Evolutionary conservation across 2,797 vertebrate genomes (phyloP).

Genomic region (Anguilla megastoma): DNA sequence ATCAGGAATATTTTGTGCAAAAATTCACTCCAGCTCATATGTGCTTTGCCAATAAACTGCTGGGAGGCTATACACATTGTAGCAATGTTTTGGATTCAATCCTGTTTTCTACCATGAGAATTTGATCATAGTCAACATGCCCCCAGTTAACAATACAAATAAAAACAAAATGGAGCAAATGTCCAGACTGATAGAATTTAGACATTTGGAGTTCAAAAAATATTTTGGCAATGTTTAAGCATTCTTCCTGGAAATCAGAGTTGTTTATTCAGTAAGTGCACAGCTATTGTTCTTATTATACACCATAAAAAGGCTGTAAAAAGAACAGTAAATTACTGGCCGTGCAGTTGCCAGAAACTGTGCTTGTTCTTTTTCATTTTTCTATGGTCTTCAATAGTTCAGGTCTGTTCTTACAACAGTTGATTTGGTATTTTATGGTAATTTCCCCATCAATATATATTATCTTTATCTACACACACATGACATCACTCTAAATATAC

Average conservation of each 20-base stretch:
- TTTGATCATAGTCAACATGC: not conserved
- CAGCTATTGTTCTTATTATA: not conserved
- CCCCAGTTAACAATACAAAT: not conserved
- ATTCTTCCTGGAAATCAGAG: not conserved
- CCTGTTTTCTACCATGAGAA: not conserved
- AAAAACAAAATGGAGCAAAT: not conserved
- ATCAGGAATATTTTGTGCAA: not conserved
- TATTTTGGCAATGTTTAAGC: not conserved
- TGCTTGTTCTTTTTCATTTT: not conserved
- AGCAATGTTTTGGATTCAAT: not conserved
- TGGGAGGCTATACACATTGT: not conserved
- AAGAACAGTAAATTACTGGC: not conserved
- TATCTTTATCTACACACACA: not conserved
- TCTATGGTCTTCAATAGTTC: not conserved
- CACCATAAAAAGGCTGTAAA: not conserved
- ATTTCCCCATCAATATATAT: not conserved
- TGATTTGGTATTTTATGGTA: not conserved
- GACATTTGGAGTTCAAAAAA: not conserved
- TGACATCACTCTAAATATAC: not conserved
- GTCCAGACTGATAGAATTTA: not conserved
- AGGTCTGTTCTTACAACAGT: not conserved
- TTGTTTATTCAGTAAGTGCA: not conserved
- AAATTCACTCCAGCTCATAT: not conserved
- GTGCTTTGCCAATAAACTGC: not conserved
- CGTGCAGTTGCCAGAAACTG: not conserved